These are phyloP conservation scores for Epinephelus malabaricus DNA, from an alignment of 2,797 vertebrate species.

Conservation along the genomic window DNA sequence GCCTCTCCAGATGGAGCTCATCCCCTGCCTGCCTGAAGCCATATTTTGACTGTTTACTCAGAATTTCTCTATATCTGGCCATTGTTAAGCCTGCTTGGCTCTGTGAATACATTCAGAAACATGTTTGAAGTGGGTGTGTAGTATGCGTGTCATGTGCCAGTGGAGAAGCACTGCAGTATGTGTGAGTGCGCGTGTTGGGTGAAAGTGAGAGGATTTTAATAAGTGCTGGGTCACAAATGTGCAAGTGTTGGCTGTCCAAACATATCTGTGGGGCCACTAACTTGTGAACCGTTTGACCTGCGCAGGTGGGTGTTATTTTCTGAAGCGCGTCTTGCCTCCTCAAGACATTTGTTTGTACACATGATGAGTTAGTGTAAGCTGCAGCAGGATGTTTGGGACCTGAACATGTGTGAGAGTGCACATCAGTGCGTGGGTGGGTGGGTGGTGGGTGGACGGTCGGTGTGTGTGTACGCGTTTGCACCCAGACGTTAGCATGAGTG, in stretches of 20 bases:
- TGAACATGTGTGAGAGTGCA: conserved; percentile 89
- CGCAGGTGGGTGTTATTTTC: conserved; percentile 90
- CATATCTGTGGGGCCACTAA: conserved; percentile 52
- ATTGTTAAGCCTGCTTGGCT: conserved; percentile 68
- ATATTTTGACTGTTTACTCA: conserved; percentile 74
- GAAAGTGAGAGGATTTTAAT: conserved; percentile 34
- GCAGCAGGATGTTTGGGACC: conserved; percentile 91
- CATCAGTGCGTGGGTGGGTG: conserved; percentile 55
- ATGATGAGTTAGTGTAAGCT: conserved; percentile 88
- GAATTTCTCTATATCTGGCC: conserved; percentile 73
- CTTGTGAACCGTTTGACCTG: conserved; percentile 79
- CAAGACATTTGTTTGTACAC: conserved; percentile 94
- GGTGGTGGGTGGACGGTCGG: conserved; percentile 32
- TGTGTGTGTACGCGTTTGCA: conserved; percentile 52
- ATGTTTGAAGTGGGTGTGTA: conserved; percentile 56
- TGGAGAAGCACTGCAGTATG: conserved; percentile 21
- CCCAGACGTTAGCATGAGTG: conserved; percentile 57
- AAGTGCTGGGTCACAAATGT: conserved; percentile 37
- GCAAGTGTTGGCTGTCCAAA: conserved; percentile 35
- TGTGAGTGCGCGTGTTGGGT: background rate
- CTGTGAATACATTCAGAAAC: conserved; percentile 68
- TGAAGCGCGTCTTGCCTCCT: conserved; percentile 63
- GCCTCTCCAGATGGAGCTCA: conserved; percentile 75
- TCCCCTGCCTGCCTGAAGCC: conserved; percentile 59
- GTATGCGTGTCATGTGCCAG: conserved; percentile 38